Evolutionary conservation across 2,888 invertebrate genomes (phyloP).

Genomic region (Phalangium opilio): DNA sequence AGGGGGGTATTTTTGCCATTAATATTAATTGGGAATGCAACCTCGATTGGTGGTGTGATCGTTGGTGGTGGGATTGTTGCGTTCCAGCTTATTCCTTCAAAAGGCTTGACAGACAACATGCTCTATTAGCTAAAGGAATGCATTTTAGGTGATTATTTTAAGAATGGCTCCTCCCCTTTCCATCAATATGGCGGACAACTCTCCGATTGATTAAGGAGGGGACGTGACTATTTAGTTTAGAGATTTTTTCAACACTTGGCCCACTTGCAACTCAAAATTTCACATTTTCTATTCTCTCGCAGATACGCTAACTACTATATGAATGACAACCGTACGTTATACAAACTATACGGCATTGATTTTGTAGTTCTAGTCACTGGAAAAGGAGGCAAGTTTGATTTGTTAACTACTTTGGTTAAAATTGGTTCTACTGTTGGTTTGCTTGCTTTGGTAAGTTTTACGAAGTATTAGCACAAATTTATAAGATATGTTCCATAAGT

Average conservation of each 20-base stretch:
- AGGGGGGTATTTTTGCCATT: conserved; percentile 36
- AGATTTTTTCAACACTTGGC: too few species aligned
- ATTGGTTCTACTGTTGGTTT: conserved; percentile 38
- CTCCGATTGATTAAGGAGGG: too few species aligned
- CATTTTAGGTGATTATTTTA: conserved; percentile 36
- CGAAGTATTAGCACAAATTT: too few species aligned
- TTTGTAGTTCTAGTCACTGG: conserved; percentile 35
- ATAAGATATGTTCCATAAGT: too few species aligned
- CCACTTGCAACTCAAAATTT: too few species aligned
- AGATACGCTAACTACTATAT: conserved; percentile 31
- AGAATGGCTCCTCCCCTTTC: too few species aligned
- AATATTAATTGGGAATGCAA: conserved; percentile 37
- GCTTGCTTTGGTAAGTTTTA: conserved; percentile 34
- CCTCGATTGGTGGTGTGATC: conserved; percentile 31
- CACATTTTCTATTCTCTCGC: not conserved
- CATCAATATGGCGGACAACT: too few species aligned
- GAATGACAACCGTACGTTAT: conserved; percentile 29
- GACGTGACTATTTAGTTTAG: too few species aligned
- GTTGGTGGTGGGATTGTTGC: too few species aligned
- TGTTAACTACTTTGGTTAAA: conserved; percentile 35
- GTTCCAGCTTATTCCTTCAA: conserved; percentile 34
- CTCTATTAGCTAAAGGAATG: conserved; percentile 33
- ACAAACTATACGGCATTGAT: conserved; percentile 33
- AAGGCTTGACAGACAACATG: conserved; percentile 32
- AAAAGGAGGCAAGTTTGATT: conserved; percentile 34